Evolutionary conservation across 2,888 invertebrate species (phyloP), one percentile per base, ranked within the genome.

Genomic region (Pandemis heparana): DNA sequence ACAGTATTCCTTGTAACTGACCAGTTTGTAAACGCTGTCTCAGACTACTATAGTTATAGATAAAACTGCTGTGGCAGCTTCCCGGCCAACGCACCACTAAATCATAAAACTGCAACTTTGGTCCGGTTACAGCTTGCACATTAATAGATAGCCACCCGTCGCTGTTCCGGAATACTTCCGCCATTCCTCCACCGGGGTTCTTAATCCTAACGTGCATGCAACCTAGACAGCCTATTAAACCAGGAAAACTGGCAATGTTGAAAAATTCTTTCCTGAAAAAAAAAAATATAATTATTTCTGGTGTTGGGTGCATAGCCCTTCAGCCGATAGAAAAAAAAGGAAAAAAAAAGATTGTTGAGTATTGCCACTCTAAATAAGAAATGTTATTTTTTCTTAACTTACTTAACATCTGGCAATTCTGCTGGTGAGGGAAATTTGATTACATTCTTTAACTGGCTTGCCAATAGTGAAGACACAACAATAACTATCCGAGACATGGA

Each of bases 201-300:
- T 62, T 78, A 67, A 80, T 79, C 78, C 79, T 79, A 18, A 81
- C 77, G 63, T 82, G 78, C 1, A 79, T 80, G 38, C 80, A 80
- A 41, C 75, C 79, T 9, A 79, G 65, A 32, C 79, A 78, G 0
- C 79, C 80, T 66, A 78, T 73, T 7, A 77, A 76, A 38, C 68
- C 76, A 61, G 77, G 78, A 60, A 80, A 79, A 43, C 61, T 7
- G 18, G 74, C 73, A 14, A 78, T 53, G 70, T 74, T 74, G 67
- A 68, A 77, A 66, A 77, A 76, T n/a, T 61, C 68, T 67, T 75
- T 71, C 53, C 70, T 75, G 67, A n/a, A 74, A 66, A 23, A 0
- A 38, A 38, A 39, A 60, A n/a, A n/a, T 38, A 6, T 38, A 6
- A 32, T 39, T 14, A 38, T n/a, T n/a, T n/a, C n/a, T n/a, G n/a